Base-by-base conservation (phyloP, 2,888 invertebrate genomes). In the Pyrgus malvae region DNA sequence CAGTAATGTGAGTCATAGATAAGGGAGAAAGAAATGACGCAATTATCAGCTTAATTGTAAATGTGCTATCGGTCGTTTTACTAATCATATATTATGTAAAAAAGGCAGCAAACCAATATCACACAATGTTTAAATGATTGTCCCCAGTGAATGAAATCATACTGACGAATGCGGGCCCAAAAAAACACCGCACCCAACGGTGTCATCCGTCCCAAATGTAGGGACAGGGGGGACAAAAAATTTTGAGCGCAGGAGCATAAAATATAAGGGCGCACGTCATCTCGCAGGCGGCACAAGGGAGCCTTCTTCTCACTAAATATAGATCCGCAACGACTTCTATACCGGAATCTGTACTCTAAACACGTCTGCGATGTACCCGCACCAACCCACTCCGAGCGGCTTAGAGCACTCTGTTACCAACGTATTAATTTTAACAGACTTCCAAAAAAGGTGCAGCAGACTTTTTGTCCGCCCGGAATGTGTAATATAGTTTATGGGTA, bases 121-220 rank as follows among this genome's bases (percentile, higher is more conserved):
- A 51, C 55, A 56, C 50, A 58, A 51, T 53, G 40, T 51, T 51
- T 56, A 53, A 25, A 41, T 31, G 49, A 49, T 50, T 33, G 42
- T 42, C 59, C 44, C 53, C 56, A 56, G 40, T 58, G 46, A 48
- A 57, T 57, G 55, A 55, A 72, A 68, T 63, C 11, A 31, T 16
- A 1, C 35, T 8, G 77, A 77, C 76, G 78, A 68, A 84, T 85
- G 85, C 82, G 83, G 83, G 83, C 70, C 61, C 65, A 72, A 83
- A 83, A 82, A 81, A 65, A 62, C 69, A 66, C 68, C 61, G 67
- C 68, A 62, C 38, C 56, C 63, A 63, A 67, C 64, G 61, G 72
- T 71, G 65, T 17, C 23, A 6, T 66, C 70, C 66, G 63, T 68
- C 73, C 74, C 72, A 66, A 76, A 72, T 67, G 67, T 58, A 48